Percentiles rank a stretch among this genome's conserved stretches.
These are phyloP conservation scores for Elgaria multicarinata DNA, from an alignment of 2,113 vertebrate genomes.

Conservation along the genomic window DNA sequence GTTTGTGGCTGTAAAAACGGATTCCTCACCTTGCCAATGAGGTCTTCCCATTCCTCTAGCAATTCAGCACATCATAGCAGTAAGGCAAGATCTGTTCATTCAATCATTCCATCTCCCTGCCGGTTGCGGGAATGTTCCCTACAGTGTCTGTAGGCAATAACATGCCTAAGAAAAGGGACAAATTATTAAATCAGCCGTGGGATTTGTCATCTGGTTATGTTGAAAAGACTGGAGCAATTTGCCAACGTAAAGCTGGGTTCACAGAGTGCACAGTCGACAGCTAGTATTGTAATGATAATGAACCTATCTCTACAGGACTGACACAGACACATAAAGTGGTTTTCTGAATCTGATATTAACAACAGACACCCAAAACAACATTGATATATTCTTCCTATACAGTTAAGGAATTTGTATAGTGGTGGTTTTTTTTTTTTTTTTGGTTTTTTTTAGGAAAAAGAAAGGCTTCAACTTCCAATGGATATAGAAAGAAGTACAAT, in stretches of 20 bases:
- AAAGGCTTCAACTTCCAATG: conserved; percentile 36
- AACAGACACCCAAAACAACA: conserved; percentile 70
- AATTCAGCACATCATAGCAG: conserved; percentile 20
- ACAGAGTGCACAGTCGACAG: conserved; percentile 69
- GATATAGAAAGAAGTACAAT: not conserved
- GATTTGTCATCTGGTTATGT: conserved; percentile 70
- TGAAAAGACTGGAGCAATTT: conserved; percentile 72
- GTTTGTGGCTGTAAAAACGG: not conserved
- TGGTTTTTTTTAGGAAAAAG: conserved; percentile 46
- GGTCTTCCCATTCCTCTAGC: conserved; percentile 23
- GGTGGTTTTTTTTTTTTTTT: too few species aligned
- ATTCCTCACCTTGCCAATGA: conserved; percentile 1
- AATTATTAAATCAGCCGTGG: conserved; percentile 74
- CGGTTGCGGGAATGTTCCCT: conserved; percentile 52
- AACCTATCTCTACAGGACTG: conserved; percentile 64
- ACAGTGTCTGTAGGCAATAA: conserved; percentile 52
- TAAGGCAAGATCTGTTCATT: conserved; percentile 47
- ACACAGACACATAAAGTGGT: conserved; percentile 65
- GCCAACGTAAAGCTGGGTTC: conserved; percentile 72
- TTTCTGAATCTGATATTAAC: conserved; percentile 69
- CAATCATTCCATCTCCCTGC: conserved; percentile 34
- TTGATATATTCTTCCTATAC: conserved; percentile 54
- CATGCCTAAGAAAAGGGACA: conserved; percentile 44
- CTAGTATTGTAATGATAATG: conserved; percentile 75
- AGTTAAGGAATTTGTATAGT: conserved; percentile 62